Percentiles rank a stretch among this genome's conserved stretches.
Evolutionary conservation across 1,140 invertebrate species (phyloP).

Genomic region (Megalonaias nervosa): DNA sequence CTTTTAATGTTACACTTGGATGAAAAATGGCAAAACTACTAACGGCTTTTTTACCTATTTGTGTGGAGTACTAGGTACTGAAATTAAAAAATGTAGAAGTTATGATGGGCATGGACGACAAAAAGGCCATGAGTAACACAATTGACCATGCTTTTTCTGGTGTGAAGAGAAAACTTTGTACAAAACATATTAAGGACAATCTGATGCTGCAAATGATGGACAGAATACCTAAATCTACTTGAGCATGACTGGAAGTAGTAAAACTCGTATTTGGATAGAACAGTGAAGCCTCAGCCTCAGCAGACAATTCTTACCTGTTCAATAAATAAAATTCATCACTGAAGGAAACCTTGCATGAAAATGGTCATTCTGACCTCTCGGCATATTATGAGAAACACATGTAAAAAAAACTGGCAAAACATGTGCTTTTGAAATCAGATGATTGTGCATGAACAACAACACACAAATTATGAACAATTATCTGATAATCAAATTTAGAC

Average conservation of each 20-base stretch:
- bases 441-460: slow-evolving; percentile 13
- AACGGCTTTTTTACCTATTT: slow-evolving; percentile 26
- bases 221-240: slow-evolving; percentile 4
- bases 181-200: slow-evolving; percentile 39
- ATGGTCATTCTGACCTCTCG: background rate
- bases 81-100: background rate
- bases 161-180: slow-evolving; percentile 11
- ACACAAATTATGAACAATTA: slow-evolving; percentile 7
- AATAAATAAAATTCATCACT: slow-evolving; percentile 2
- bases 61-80: background rate
- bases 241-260: slow-evolving; percentile 3
- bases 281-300: background rate
- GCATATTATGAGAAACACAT: slow-evolving; percentile 1
- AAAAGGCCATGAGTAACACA: slow-evolving; percentile 30
- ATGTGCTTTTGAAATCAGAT: slow-evolving; percentile 1
- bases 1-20: slow-evolving; percentile 34
- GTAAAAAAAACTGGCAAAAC: background rate
- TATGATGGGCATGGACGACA: slow-evolving; percentile 25
- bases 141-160: slow-evolving; percentile 26
- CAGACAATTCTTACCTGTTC: background rate
- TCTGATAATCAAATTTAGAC: slow-evolving; percentile 1
- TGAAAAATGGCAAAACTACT: slow-evolving; percentile 12
- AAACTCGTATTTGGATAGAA: slow-evolving; percentile 4
- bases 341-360: background rate
- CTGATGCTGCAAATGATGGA: slow-evolving; percentile 2